Evolutionary conservation across 92 coral and sea anemone genomes (phyloP).

Genomic region (Palythoa heliodiscus): DNA sequence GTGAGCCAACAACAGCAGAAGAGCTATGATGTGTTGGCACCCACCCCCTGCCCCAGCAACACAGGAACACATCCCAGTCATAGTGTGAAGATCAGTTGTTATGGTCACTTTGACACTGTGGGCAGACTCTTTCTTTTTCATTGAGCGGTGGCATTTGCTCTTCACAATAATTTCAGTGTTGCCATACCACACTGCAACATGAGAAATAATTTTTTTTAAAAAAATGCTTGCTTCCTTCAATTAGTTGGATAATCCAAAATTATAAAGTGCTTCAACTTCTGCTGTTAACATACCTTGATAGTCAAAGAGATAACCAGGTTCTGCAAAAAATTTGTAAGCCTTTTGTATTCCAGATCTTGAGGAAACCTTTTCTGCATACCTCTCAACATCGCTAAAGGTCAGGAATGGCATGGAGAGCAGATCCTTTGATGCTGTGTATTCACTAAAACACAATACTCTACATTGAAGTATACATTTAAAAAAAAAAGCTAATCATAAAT

Average conservation of each 20-base stretch:
- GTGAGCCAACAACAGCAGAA: slow-evolving; percentile 36
- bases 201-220: not conserved
- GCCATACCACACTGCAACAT: slow-evolving; percentile 32
- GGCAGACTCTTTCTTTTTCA: slow-evolving; percentile 35
- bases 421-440: slow-evolving; percentile 12
- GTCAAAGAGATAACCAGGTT: slow-evolving; percentile 34
- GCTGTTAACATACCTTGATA: slow-evolving; percentile 15
- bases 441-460: slow-evolving; percentile 29
- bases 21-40: slow-evolving; percentile 36
- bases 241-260: not conserved
- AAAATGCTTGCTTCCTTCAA: not conserved
- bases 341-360: slow-evolving; percentile 36
- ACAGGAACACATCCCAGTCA: slow-evolving; percentile 40
- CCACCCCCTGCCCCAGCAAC: slow-evolving; percentile 51
- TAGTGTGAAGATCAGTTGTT: not conserved
- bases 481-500: no score
- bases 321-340: slow-evolving; percentile 45
- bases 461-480: no score
- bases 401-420: slow-evolving; percentile 10
- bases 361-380: not conserved
- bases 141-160: slow-evolving; percentile 27
- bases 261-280: not conserved
- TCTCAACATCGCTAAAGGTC: slow-evolving; percentile 34
- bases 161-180: slow-evolving; percentile 12
- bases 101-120: slow-evolving; percentile 21